Base-by-base conservation (phyloP, 2,113 vertebrate genomes). In the Planiliza haematocheilus region DNA sequence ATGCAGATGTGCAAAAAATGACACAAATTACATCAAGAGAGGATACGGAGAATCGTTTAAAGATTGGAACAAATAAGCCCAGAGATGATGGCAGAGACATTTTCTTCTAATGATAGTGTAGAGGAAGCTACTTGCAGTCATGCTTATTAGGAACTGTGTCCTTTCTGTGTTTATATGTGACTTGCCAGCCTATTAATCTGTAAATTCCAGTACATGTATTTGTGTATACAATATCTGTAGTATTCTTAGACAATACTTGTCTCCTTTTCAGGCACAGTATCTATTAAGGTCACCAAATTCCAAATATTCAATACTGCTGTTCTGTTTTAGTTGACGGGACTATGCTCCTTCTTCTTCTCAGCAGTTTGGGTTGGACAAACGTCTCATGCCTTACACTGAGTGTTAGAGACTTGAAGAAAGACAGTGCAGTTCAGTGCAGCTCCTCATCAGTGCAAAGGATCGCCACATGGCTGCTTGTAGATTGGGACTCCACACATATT, bases 321-420 rank as follows among this genome's bases (percentile, higher is more conserved):
- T 70, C 11, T 36, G 45, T 77, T 70, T 21, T 12, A 10, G 21
- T 56, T 58, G 30, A 37, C 16, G 37, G 4, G 36, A 17, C 16
- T 65, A 34, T 34, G 20, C 14, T 46, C 30, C 6, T 55, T 49
- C 39, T 14, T 60, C 13, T 63, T 37, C 60, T 61, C 16, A 66
- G 21, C 42, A 58, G 51, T 80, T 45, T 74, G 68, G 62, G 46
- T 39, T n/a, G 53, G 24, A 81, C 57, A 81, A 64, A 46, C 51
- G 68, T 77, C 63, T 85, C 79, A 81, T 85, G 74, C 72, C 36
- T 4, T 17, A 63, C 7, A 0, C 20, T 87, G 42, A 62, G 56
- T 37, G 17, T 70, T 64, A 43, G 13, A 72, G 56, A 24, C 74
- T 63, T 70, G 18, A 45, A 49, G 50, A 60, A 61, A 57, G 63